Conservation (phyloP, 2,113 vertebrate species). For the Gymnogyps californianus region DNA sequence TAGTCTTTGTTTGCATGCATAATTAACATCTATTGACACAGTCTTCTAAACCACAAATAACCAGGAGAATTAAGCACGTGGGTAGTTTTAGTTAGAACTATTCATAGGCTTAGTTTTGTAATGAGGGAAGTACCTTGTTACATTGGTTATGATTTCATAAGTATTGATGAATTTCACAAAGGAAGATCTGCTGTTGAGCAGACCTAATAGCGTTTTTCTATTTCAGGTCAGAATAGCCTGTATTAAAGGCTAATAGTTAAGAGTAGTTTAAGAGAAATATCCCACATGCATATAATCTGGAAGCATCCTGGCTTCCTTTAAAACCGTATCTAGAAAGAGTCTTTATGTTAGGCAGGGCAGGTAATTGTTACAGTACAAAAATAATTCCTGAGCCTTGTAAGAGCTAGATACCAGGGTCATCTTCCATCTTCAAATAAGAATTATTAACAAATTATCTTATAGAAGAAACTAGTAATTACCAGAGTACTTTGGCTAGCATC, state of each 20-base stretch:
- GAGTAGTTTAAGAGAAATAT: background rate
- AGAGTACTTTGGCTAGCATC: background rate
- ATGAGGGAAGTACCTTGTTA: background rate
- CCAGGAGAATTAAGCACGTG: background rate
- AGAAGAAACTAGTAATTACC: background rate
- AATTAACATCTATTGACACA: background rate
- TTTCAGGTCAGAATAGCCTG: background rate
- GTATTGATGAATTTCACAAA: background rate
- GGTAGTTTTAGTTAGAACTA: background rate
- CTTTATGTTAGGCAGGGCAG: background rate
- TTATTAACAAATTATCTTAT: background rate
- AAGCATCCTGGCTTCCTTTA: background rate
- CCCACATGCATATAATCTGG: background rate
- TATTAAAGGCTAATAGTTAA: background rate
- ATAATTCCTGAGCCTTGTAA: background rate
- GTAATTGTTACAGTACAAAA: background rate
- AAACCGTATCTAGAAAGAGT: background rate
- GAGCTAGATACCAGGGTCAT: background rate
- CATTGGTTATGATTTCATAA: background rate
- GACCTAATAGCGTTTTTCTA: background rate
- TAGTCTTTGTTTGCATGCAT: background rate
- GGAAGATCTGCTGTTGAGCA: background rate
- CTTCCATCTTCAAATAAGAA: background rate
- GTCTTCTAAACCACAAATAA: background rate
- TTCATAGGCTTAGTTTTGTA: background rate